These are phyloP conservation scores for Tachycineta bicolor DNA, from an alignment of 2,113 vertebrate genomes.

Conservation along the genomic window DNA sequence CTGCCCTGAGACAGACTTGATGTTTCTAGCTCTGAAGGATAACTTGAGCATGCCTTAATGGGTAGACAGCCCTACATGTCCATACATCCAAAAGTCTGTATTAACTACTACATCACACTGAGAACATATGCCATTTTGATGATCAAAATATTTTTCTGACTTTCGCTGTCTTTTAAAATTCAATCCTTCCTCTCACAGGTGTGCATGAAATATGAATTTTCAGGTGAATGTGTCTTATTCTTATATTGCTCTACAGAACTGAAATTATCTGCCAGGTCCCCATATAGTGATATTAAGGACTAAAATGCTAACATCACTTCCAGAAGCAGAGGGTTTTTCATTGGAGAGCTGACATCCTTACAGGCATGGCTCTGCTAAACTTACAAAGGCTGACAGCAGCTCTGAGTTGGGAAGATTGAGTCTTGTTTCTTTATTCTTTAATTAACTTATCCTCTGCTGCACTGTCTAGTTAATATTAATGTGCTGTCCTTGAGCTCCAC, in stretches of 20 bases:
- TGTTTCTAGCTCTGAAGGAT: background rate
- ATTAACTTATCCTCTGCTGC: slow-evolving; percentile 28
- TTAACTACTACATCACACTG: background rate
- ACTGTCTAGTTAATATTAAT: slow-evolving; percentile 30
- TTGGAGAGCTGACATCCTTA: background rate
- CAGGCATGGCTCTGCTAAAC: background rate
- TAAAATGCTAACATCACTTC: background rate
- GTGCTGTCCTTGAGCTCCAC: background rate
- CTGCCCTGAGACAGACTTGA: background rate
- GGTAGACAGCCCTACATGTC: background rate
- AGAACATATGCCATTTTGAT: background rate
- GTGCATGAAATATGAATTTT: background rate
- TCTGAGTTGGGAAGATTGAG: background rate
- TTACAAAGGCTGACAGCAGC: background rate
- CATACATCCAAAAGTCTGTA: background rate
- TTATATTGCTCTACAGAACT: background rate
- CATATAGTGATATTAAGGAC: background rate
- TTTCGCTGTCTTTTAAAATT: background rate
- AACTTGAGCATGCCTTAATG: background rate
- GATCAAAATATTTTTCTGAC: background rate
- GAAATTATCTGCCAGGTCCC: background rate
- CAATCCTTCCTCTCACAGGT: background rate
- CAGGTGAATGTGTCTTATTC: background rate
- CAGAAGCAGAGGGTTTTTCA: background rate
- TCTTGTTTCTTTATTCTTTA: slow-evolving; percentile 49